Evolutionary conservation across 2,888 invertebrate genomes (phyloP), one percentile per base, ranked within the genome.

Genomic region (Melieria crassipennis): DNA sequence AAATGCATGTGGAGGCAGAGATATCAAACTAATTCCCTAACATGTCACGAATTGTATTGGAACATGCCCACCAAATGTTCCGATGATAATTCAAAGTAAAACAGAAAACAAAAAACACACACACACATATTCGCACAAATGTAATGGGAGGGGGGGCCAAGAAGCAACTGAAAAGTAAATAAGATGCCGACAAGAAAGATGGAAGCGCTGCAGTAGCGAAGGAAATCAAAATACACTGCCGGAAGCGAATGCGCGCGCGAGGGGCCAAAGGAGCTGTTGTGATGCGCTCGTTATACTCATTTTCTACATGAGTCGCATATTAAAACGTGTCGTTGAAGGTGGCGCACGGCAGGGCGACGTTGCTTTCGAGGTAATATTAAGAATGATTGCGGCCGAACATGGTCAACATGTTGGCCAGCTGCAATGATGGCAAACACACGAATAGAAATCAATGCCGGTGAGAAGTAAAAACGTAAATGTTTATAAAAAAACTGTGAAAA

Each of bases 11-110:
- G 30, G 30, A 30, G 30, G 30, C 30, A 30, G 30, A 30, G 62
- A 69, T 62, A 61, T 62, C 69, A 70, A 70, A 70, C 70, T 70
- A 65, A 70, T 83, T 83, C 82, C 82, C 79, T 83, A 83, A 83
- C 83, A 83, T 83, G 83, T 83, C 83, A 83, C 83, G 83, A 81
- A 83, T 82, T 79, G 83, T 83, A 83, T 83, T 83, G 83, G 81
- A 83, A 80, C 84, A 80, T 74, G 75, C 56, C 70, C 65, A 66
- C 65, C 70, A 70, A 70, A 70, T 70, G 70, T 70, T 65, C 62
- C 16, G 56, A 69, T 63, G 63, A 69, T 69, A 69, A 69, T 62
- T 62, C 62, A 69, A 69, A 63, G 56, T 57, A 56, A 69, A 52
- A 52, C 11, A 52, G 5, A 5, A n/a, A 52, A 11, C 5, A 52